Base-by-base conservation (phyloP, 1,140 invertebrate species). In the Tetranychus cinnabarinus region DNA sequence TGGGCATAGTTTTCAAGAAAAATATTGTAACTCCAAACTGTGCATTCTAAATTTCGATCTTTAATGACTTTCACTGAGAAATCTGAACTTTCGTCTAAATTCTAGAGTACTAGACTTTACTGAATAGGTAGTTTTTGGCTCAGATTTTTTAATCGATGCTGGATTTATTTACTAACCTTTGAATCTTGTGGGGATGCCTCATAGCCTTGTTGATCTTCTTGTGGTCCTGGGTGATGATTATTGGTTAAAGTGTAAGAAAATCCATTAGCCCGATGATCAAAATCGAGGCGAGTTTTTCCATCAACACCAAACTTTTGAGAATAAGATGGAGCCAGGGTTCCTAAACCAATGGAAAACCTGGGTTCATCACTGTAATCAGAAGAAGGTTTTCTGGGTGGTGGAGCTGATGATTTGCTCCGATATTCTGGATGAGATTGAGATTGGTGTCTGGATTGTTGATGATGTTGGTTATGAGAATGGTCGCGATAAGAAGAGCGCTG, bases 181-280 rank as follows among this genome's bases (percentile, higher is more conserved):
- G 50, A 52, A 31, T 52, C 50, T 13, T 52, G 50, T 23, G 50
- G 31, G 4, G n/a, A n/a, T 8, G 13, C n/a, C 8, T 7, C 50
- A 23, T 52, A 52, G 8, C n/a, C n/a, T 52, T 52, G 50, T n/a
- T 33, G n/a, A 31, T 52, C 50, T 52, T 56, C 31, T 56, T 15
- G 12, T 10, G 55, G 55, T 36, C 12, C 37, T 12, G 56, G 34
- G 33, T 64, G 35, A 58, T n/a, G 61, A 13, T 61, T 61, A 35
- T 65, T 65, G 35, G 58, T 64, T 2, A 66, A 57, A 10, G 64
- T 61, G 59, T 65, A 67, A n/a, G 65, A 67, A 8, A 64, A 62
- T 23, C 54, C 54, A 34, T 58, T 55, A 46, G 63, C 57, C 12
- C 65, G 57, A n/a, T 61, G 61, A 45, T 62, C 45, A 15, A 66